These are phyloP conservation scores for Limnephilus auricula DNA, from an alignment of 2,888 invertebrate species.

Conservation along the genomic window DNA sequence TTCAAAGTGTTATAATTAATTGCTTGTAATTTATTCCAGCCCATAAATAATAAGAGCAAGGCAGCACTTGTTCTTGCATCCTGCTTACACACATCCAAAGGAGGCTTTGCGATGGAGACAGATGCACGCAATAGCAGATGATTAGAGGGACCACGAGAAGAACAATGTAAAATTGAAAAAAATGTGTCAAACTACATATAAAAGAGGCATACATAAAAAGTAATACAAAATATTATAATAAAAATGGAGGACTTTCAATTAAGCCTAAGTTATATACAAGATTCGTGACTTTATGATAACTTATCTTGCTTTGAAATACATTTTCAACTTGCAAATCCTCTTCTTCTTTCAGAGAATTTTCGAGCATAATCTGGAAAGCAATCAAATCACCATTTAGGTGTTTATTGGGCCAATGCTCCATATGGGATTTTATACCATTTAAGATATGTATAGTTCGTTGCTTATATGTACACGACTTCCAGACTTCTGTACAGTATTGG, in stretches of 20 bases:
- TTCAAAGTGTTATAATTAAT: not conserved
- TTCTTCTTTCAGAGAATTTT: not conserved
- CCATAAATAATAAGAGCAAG: not conserved
- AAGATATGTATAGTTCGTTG: slow-evolving; percentile 9
- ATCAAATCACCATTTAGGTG: not conserved
- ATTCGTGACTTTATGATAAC: slow-evolving; percentile 12
- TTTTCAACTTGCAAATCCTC: not conserved
- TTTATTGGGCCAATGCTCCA: not conserved
- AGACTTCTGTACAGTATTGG: not conserved
- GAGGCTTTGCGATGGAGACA: not conserved
- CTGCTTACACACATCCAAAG: not conserved
- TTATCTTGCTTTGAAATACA: not conserved
- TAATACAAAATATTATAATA: not conserved
- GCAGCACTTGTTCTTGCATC: not conserved
- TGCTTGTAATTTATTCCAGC: not conserved
- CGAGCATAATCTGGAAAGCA: slow-evolving; percentile 10
- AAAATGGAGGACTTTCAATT: not conserved
- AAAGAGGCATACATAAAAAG: not conserved
- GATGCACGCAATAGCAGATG: not conserved
- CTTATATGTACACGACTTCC: not conserved
- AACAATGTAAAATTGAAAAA: not conserved
- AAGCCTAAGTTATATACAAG: not conserved
- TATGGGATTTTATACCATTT: not conserved
- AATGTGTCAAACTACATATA: not conserved
- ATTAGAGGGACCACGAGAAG: not conserved